Evolutionary conservation across 2,888 invertebrate genomes (phyloP).

Genomic region (Drosophila kanekoi): DNA sequence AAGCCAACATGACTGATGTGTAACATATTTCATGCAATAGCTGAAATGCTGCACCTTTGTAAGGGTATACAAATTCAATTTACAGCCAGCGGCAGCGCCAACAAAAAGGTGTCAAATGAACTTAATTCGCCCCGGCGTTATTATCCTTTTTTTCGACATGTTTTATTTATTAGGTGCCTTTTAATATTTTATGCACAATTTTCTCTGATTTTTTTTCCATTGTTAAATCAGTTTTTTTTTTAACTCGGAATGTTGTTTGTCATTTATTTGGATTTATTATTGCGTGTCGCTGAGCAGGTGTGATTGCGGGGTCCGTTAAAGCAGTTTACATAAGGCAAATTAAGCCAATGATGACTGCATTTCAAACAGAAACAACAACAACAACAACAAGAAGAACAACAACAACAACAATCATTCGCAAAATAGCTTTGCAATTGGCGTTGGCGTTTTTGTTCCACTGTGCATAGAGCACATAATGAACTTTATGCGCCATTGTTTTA

Average conservation of each 20-base stretch:
- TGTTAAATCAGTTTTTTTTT: conserved; percentile 26
- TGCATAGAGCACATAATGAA: conserved; percentile 66
- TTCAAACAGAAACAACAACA: not conserved
- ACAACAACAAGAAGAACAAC: conserved; percentile 14
- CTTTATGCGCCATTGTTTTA: conserved; percentile 62
- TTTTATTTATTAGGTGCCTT: conserved; percentile 71
- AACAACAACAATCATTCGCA: conserved; percentile 8
- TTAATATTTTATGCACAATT: conserved; percentile 61
- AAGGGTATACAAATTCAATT: conserved; percentile 43
- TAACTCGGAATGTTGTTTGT: conserved; percentile 36
- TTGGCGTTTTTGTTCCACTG: conserved; percentile 60
- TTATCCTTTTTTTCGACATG: conserved; percentile 47
- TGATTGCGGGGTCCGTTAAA: not conserved
- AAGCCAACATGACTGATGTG: not conserved
- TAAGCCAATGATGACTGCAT: conserved; percentile 26
- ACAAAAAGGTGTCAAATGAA: conserved; percentile 75
- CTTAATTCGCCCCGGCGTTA: conserved; percentile 57
- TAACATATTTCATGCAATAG: not conserved
- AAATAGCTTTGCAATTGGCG: conserved; percentile 20
- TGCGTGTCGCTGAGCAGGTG: not conserved
- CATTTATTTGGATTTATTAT: conserved; percentile 33
- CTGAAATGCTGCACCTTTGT: no score
- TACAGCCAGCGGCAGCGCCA: conserved; percentile 12
- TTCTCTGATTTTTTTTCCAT: conserved; percentile 32
- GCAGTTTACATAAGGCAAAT: conserved; percentile 36